phyloP scores from a whole-genome alignment of 2,888 invertebrate species.

The Archips xylosteana region DNA sequence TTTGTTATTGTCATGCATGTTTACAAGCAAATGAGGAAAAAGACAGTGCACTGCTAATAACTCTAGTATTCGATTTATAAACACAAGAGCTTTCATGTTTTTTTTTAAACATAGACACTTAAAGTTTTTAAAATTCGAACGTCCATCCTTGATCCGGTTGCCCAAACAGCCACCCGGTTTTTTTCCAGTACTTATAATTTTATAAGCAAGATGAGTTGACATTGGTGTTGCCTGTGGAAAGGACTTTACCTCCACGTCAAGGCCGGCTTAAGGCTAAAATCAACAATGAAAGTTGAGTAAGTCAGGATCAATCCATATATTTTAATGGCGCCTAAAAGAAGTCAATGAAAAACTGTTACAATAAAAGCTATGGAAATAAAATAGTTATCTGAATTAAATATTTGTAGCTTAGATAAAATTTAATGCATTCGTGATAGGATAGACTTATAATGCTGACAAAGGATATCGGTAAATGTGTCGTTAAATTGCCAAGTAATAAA shows the following conservation, averaged over 20 bases:
- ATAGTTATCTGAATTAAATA: neutral
- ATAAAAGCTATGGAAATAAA: neutral
- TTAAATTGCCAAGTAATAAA: no score
- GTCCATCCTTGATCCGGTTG: slow-evolving; percentile 35
- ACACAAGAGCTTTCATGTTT: neutral
- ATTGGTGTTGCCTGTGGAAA: slow-evolving; percentile 34
- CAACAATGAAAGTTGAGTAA: slow-evolving; percentile 21
- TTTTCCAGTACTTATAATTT: slow-evolving; percentile 26
- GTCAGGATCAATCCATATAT: neutral
- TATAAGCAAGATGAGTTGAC: slow-evolving; percentile 34
- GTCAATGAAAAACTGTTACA: no score
- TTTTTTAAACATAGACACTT: neutral
- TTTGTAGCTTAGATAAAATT: neutral
- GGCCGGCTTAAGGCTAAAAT: slow-evolving; percentile 18
- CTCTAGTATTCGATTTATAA: no score
- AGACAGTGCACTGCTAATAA: no score
- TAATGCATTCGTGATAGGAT: no score
- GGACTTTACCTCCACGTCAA: slow-evolving; percentile 23
- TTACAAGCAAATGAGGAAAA: no score
- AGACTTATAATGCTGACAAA: no score
- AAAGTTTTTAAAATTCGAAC: slow-evolving; percentile 18
- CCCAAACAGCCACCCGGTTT: slow-evolving; percentile 18
- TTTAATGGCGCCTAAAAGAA: neutral
- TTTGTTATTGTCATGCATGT: no score
- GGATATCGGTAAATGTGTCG: no score